These are phyloP conservation scores for Pseudanteris insignis DNA, from an alignment of 2,888 invertebrate genomes.

Conservation along the genomic window DNA sequence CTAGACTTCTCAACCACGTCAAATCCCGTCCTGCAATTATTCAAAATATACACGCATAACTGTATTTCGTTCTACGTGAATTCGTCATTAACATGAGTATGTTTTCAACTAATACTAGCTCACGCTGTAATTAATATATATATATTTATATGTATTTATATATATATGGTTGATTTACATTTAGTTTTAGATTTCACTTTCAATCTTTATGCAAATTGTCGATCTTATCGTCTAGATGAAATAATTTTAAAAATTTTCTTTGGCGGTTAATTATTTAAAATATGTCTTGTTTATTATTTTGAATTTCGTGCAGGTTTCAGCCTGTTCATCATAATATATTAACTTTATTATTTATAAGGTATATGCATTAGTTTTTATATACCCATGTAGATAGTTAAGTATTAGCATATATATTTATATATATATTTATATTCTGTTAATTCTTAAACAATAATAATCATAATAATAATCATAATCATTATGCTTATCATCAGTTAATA, in stretches of 20 bases:
- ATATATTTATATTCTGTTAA: too few relatives aligned
- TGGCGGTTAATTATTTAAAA: conserved; percentile 66
- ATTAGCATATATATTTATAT: too few relatives aligned
- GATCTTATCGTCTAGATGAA: conserved; percentile 58
- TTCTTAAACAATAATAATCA: too few relatives aligned
- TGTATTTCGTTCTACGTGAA: conserved; percentile 42
- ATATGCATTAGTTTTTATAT: too few relatives aligned
- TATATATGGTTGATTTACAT: conserved; percentile 50
- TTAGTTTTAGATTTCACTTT: conserved; percentile 66
- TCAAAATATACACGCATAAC: conserved; percentile 44
- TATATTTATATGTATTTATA: conserved; percentile 32
- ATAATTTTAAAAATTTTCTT: conserved; percentile 62
- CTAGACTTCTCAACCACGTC: too few relatives aligned
- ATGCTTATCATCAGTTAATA: too few relatives aligned
- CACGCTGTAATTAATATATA: conserved; percentile 42
- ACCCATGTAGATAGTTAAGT: too few relatives aligned
- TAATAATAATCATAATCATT: too few relatives aligned
- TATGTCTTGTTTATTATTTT: conserved; percentile 65
- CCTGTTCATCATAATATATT: too few relatives aligned
- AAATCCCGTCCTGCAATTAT: conserved; percentile 29
- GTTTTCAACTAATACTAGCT: conserved; percentile 38
- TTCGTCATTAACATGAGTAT: conserved; percentile 41
- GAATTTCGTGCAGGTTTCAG: too few relatives aligned
- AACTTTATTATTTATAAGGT: too few relatives aligned
- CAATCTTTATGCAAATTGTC: conserved; percentile 59